A percentile compares a stretch with the other conserved stretches of the same genome.
Evolutionary conservation across 92 coral and sea anemone species (phyloP).

Genomic region (Meandrina meandrites): DNA sequence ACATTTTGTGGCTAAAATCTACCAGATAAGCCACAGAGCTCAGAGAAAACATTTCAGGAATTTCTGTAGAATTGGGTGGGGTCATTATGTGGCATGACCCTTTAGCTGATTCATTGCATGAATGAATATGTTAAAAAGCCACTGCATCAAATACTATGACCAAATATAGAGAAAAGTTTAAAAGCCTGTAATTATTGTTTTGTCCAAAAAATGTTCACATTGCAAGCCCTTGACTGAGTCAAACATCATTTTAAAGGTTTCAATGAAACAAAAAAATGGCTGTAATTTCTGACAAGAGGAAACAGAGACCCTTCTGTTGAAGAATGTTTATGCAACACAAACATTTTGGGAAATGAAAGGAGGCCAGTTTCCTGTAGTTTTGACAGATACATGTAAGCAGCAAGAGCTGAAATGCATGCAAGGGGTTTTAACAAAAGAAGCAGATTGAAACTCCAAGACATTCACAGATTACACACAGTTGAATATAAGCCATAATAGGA

Average conservation of each 20-base stretch:
- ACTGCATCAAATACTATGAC: conserved; percentile 61
- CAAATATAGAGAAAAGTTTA: conserved; percentile 61
- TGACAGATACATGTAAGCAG: not conserved
- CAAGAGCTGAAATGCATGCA: not conserved
- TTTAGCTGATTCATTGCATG: conserved; percentile 16
- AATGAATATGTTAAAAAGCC: conserved; percentile 30
- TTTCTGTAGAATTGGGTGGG: conserved; percentile 37
- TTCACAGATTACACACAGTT: conserved; percentile 1
- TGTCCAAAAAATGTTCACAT: conserved; percentile 15
- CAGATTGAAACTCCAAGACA: not conserved
- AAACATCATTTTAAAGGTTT: not conserved
- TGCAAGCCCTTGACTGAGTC: not conserved
- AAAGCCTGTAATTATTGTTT: conserved; percentile 3
- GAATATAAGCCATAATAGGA: conserved; percentile 1
- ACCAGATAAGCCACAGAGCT: not conserved
- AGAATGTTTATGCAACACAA: not conserved
- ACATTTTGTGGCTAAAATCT: not conserved
- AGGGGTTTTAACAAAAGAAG: conserved; percentile 5
- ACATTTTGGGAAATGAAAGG: not conserved
- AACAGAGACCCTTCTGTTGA: not conserved
- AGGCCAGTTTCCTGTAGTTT: not conserved
- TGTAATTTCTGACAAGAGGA: not conserved
- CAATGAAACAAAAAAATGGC: not conserved
- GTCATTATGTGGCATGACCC: conserved; percentile 37
- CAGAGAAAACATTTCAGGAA: conserved; percentile 23